phyloP scores from a whole-genome alignment of 2,113 vertebrate genomes.

The Narcine bancroftii region DNA sequence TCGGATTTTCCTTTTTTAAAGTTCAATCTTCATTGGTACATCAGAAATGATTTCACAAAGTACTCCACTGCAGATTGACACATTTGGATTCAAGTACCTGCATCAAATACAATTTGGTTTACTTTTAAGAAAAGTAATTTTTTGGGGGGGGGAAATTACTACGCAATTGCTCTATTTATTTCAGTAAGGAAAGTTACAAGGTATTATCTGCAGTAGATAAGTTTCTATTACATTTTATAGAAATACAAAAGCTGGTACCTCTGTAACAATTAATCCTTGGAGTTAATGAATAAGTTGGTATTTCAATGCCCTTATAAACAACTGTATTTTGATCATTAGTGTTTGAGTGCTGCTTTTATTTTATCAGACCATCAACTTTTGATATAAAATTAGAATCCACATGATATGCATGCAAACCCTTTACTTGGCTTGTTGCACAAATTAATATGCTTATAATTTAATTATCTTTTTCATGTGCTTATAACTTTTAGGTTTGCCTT shows the following conservation, averaged over 20 bases:
- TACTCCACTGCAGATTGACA: neutral
- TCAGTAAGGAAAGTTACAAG: neutral
- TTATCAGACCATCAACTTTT: neutral
- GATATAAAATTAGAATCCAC: slow-evolving; percentile 1
- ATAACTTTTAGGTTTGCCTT: neutral
- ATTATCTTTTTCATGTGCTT: neutral
- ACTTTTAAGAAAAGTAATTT: neutral
- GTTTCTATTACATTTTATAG: neutral
- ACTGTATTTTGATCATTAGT: neutral
- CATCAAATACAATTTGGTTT: no score
- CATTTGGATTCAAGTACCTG: neutral
- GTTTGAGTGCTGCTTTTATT: neutral
- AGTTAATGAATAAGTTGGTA: slow-evolving; percentile 11
- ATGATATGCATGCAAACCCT: neutral
- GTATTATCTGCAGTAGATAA: slow-evolving; percentile 3
- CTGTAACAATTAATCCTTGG: neutral
- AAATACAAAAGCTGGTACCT: neutral
- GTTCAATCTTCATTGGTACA: neutral
- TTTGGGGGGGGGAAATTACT: neutral
- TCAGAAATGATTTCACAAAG: neutral
- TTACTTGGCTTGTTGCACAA: neutral
- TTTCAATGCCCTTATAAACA: neutral
- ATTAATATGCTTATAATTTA: neutral
- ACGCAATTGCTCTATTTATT: neutral
- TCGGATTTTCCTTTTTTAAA: neutral